These are phyloP conservation scores for Thamnophis elegans DNA, from an alignment of 2,797 vertebrate species.

Conservation along the genomic window DNA sequence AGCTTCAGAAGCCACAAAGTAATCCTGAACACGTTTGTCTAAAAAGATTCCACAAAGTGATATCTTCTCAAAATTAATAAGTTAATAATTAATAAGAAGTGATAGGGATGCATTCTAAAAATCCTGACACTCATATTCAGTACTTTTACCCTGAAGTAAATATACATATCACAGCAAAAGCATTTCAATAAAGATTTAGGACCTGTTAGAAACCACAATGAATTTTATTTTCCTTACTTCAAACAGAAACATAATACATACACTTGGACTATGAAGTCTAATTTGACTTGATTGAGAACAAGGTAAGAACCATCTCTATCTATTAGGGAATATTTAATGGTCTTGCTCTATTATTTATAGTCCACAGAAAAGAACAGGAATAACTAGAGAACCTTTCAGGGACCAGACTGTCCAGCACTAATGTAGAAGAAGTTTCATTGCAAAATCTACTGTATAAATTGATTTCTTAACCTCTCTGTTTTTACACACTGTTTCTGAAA, in stretches of 20 bases:
- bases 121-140: background rate
- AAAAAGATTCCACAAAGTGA: background rate
- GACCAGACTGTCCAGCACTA: background rate
- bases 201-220: background rate
- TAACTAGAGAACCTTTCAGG: background rate
- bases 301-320: background rate
- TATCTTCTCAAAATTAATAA: background rate
- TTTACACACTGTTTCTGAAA: background rate
- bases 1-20: background rate
- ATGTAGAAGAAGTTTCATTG: conserved; percentile 8
- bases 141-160: background rate
- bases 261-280: background rate
- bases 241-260: background rate
- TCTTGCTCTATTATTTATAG: fast-evolving
- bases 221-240: background rate
- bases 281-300: background rate
- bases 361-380: background rate
- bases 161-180: background rate
- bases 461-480: background rate
- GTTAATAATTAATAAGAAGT: no score
- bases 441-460: background rate
- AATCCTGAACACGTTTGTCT: background rate
- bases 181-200: background rate
- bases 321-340: background rate
- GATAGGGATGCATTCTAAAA: background rate